These are phyloP conservation scores for Tipula vernalis DNA, from an alignment of 2,888 invertebrate genomes.

Conservation along the genomic window DNA sequence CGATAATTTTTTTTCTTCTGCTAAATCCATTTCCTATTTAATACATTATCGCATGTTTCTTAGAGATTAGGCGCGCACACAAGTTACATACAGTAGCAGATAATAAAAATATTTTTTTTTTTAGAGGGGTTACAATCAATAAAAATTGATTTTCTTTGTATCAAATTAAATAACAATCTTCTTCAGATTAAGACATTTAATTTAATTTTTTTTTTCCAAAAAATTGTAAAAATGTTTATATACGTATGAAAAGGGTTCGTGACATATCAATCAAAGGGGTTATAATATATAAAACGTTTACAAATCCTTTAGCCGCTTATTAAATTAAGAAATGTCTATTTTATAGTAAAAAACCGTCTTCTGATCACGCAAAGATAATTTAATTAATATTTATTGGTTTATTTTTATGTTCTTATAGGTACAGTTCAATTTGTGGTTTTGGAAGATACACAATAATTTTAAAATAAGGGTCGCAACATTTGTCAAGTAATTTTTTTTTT, in stretches of 20 bases:
- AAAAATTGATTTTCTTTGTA: background rate
- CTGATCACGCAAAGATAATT: background rate
- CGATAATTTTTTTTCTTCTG: background rate
- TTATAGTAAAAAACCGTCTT: background rate
- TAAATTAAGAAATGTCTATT: background rate
- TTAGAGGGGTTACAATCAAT: background rate
- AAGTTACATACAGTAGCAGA: background rate
- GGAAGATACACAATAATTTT: background rate
- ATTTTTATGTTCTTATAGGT: background rate
- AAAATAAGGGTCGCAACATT: background rate
- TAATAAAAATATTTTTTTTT: background rate
- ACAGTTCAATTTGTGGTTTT: background rate
- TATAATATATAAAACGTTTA: background rate
- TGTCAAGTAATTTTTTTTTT: background rate
- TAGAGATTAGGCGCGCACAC: background rate
- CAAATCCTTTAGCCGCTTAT: background rate
- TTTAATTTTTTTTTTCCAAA: background rate
- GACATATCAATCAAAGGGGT: background rate
- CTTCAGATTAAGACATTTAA: background rate
- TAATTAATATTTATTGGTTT: background rate
- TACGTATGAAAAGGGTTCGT: background rate
- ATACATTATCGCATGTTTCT: background rate
- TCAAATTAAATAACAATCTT: background rate
- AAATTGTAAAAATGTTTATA: background rate
- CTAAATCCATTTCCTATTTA: background rate